phyloP scores from a whole-genome alignment of 2,797 vertebrate species.

The Sebastiscus albofasciatus region DNA sequence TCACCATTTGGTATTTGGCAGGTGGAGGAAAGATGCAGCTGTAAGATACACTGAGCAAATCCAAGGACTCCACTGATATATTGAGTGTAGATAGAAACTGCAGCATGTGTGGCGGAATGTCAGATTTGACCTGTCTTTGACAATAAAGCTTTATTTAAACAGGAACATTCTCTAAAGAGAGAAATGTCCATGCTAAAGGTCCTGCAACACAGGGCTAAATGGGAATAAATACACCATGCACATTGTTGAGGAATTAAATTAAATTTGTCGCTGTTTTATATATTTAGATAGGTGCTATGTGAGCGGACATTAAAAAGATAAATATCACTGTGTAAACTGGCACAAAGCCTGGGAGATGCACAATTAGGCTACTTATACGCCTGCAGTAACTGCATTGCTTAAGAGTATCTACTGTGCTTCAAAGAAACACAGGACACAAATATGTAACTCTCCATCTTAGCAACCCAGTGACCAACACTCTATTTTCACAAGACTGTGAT shows the following conservation, averaged over 20 bases:
- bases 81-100: not conserved
- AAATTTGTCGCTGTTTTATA: not conserved
- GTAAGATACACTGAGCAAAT: not conserved
- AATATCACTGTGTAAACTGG: not conserved
- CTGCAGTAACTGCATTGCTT: not conserved
- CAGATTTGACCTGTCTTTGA: not conserved
- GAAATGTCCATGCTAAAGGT: not conserved
- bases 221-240: not conserved
- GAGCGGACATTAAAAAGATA: not conserved
- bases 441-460: conserved; percentile 3
- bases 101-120: not conserved
- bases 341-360: not conserved
- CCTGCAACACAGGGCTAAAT: not conserved
- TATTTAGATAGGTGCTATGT: not conserved
- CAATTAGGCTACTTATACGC: not conserved
- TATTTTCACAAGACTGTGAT: conserved; percentile 30
- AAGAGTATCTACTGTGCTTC: not conserved
- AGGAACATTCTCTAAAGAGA: not conserved
- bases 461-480: conserved; percentile 6
- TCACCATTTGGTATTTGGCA: not conserved
- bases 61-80: not conserved
- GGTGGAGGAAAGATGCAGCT: not conserved
- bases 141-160: not conserved
- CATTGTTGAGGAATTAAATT: not conserved
- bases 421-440: not conserved